Evolutionary conservation across 2,113 vertebrate species (phyloP), one percentile per base, ranked within the genome.

Genomic region (Apteryx mantelli): DNA sequence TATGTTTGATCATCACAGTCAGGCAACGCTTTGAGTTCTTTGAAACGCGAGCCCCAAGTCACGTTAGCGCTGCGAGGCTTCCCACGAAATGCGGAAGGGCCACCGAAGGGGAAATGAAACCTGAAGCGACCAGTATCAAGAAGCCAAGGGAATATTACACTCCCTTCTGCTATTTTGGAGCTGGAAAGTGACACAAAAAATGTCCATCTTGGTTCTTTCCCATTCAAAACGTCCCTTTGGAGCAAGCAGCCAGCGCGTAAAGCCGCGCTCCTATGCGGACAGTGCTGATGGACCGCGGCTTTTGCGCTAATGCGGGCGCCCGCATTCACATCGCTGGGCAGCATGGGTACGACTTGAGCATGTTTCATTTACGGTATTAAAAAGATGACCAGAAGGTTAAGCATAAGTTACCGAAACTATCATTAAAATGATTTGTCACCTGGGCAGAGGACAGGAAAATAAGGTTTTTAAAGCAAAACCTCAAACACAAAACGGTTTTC

Each of bases 191-290:
- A 52, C 66, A 17, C 25, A 13, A 26, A 68, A 61, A 64, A 18
- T 0, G 0, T 3, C 52, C 71, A 36, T 14, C 3, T 0, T 1
- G 15, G 55, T 11, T 36, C 66, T 38, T 70, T 61, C n/a, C 0
- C 0, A 50, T 2, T 75, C 24, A 77, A 77, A 95, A 58, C 2
- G 0, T 14, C 69, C 16, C 11, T 77, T 38, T 9, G 13, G 32
- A 86, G 60, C 2, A 50, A 76, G 36, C 20, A 48, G 2, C 22
- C 66, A 64, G 42, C 34, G 46, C 25, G 48, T 36, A 30, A 66
- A 82, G 61, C 48, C 19, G 1, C 0, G 1, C 18, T 77, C 25
- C 64, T 77, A 44, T 2, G 0, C 0, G 2, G 1, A 21, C 60
- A 70, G 44, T 36, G 0, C 61, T 22, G 60, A 6, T 1, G 28